Base-by-base conservation (phyloP, 2,888 invertebrate genomes). In the Eurytoma californica region DNA sequence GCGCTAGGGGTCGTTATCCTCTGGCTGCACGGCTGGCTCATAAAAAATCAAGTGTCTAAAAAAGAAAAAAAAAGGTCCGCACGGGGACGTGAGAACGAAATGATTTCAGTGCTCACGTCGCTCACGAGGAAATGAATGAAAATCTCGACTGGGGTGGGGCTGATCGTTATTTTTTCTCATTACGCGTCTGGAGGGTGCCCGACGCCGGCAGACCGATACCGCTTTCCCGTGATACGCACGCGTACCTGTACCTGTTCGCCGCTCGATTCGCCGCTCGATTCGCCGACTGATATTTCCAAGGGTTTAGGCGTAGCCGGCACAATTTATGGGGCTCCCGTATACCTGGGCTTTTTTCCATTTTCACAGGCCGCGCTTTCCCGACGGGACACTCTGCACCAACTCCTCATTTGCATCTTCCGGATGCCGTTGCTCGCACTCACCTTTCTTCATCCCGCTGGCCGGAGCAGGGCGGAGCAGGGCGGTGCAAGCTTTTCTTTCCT, bases 1-100 rank as follows among this genome's bases (percentile, higher is more conserved):
- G 14, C 65, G 57, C 57, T 53, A 16, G 66, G 49, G 73, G 72
- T 53, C 73, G 55, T 66, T 65, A 73, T 73, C 73, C 66, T 73
- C 49, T 18, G 14, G 3, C 18, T 39, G 39, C 5, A 39, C 39
- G 39, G 39, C 7, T 39, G 39, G 39, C 39, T 39, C 7, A 3
- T 4, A 55, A 63, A 47, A 65, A 74, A 66, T 39, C 9, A 58
- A 65, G 9, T 2, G 53, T 20, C 12, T 51, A 28, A n/a, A 49
- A 51, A 24, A 58, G n/a, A 18, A 0, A 67, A 67, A 67, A 53
- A 53, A 53, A 12, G n/a, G 67, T 14, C 16, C 12, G 24, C 16
- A 28, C 9, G n/a, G 20, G 51, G 12, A 67, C 53, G 72, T 63
- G 63, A 70, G 60, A 63, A 63, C 28, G 57, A 58, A 47, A 16